phyloP scores from a whole-genome alignment of 2,797 vertebrate species.

The Labeo calbasu region DNA sequence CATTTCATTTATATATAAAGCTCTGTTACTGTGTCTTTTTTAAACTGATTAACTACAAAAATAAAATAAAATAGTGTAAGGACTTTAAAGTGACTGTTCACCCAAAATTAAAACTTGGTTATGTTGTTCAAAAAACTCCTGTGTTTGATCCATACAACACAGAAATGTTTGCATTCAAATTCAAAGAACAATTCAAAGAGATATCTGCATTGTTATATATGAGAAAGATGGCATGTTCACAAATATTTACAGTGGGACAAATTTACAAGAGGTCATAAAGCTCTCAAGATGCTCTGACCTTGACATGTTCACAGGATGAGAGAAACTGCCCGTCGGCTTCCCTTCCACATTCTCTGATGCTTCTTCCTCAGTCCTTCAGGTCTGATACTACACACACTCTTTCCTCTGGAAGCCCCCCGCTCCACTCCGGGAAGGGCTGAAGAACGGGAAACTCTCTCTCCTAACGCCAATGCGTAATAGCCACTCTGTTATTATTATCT shows the following conservation, averaged over 20 bases:
- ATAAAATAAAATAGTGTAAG: background rate
- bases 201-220: background rate
- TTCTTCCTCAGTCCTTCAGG: conserved; percentile 11
- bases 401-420: conserved; percentile 15
- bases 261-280: background rate
- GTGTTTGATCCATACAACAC: background rate
- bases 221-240: background rate
- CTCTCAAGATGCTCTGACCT: conserved; percentile 23
- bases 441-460: conserved; percentile 58
- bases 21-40: background rate
- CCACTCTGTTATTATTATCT: conserved; percentile 78
- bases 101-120: background rate
- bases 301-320: conserved; percentile 12
- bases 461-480: conserved; percentile 71
- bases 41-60: conserved; percentile 12
- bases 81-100: background rate
- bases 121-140: background rate
- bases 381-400: conserved; percentile 45
- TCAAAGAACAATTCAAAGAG: background rate
- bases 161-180: background rate
- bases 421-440: conserved; percentile 27
- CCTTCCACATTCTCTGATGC: background rate
- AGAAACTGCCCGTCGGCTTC: conserved; percentile 16
- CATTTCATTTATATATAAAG: conserved; percentile 8
- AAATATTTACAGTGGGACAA: background rate